phyloP scores from a whole-genome alignment of 2,113 vertebrate species.

The pig (Sus scrofa) region T2T-Sscrofa CM000821.6:50414501-50415000 shows the following conservation, averaged over 20 bases:
- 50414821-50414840: constrained; percentile 80
- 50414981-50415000: constrained; percentile 90
- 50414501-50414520: constrained; percentile 59
- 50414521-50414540: constrained; percentile 75
- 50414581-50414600: constrained; percentile 64
- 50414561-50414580: constrained; percentile 72
- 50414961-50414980: constrained; percentile 86
- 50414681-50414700: constrained; percentile 37
- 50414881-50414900: constrained; percentile 93
- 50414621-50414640: constrained; percentile 76
- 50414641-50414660: constrained; percentile 70
- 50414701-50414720: constrained; percentile 79
- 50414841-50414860: constrained; percentile 84
- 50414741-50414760: constrained; percentile 75
- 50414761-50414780: constrained; percentile 81
- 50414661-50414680: constrained; percentile 74
- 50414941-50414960: constrained; percentile 86
- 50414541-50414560: background rate
- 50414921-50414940: constrained; percentile 92
- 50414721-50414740: constrained; percentile 62
- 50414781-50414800: constrained; percentile 74
- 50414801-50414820: constrained; percentile 80
- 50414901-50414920: constrained; percentile 88
- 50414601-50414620: background rate
- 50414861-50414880: constrained; percentile 85